Percentiles rank a stretch among this genome's conserved stretches.
These are phyloP conservation scores for Phortica okadai DNA, from an alignment of 2,888 invertebrate species.

Conservation along the genomic window DNA sequence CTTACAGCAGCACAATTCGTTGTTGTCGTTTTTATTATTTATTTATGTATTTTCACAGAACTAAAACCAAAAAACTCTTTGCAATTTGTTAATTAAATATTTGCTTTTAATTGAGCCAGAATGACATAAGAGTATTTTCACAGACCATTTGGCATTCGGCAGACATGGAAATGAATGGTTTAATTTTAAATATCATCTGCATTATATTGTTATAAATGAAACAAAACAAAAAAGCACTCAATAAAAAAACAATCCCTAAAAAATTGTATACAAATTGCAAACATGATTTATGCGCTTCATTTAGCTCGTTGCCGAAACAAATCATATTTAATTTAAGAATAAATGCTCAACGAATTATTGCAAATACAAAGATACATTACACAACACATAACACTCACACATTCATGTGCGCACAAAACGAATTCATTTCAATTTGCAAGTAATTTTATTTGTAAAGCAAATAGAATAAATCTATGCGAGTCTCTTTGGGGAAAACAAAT, in stretches of 20 bases:
- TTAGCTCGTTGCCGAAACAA: not conserved
- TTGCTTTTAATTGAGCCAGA: not conserved
- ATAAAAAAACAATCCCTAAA: not conserved
- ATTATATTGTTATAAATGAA: not conserved
- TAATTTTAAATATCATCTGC: not conserved
- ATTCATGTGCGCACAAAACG: not conserved
- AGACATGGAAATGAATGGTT: not conserved
- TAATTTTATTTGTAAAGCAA: slow-evolving; percentile 31
- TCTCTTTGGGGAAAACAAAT: slow-evolving; percentile 24
- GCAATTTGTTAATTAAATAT: slow-evolving; percentile 18
- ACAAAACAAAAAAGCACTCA: not conserved
- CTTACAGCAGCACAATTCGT: not conserved
- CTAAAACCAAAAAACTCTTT: not conserved
- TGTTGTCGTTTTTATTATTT: not conserved
- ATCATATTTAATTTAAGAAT: slow-evolving; percentile 18
- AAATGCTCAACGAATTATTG: slow-evolving; percentile 15
- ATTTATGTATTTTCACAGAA: not conserved
- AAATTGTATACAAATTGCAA: not conserved
- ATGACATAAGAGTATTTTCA: not conserved
- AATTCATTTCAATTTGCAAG: slow-evolving; percentile 33
- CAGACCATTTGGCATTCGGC: not conserved
- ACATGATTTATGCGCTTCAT: slow-evolving; percentile 5
- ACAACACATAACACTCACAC: not conserved
- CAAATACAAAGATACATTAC: not conserved
- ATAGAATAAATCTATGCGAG: slow-evolving; percentile 24